phyloP scores from a whole-genome alignment of 1,140 invertebrate genomes.

The Papilio helenus region DNA sequence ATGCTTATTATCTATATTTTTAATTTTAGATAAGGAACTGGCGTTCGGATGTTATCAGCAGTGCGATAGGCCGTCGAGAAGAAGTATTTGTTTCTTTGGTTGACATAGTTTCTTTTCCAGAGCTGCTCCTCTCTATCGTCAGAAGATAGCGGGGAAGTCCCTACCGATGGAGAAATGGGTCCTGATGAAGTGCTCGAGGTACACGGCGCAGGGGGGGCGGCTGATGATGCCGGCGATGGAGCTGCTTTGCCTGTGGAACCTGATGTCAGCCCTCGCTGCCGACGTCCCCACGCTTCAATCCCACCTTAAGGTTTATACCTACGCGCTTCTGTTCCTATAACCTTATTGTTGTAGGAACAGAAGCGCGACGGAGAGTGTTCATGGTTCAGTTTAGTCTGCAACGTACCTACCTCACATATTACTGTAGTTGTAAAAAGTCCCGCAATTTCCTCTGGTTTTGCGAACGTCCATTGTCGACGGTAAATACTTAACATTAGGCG shows the following conservation, averaged over 20 bases:
- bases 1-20: not conserved
- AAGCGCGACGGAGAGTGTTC: too few species aligned
- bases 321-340: too few species aligned
- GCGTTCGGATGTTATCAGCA: too few species aligned
- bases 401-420: too few species aligned
- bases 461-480: too few species aligned
- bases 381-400: too few species aligned
- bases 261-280: constrained; percentile 92
- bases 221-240: constrained; percentile 93
- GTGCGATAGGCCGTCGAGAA: not conserved
- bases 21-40: not conserved
- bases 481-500: too few species aligned
- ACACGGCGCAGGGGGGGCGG: constrained; percentile 88
- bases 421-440: too few species aligned
- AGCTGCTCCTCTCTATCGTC: constrained; percentile 91
- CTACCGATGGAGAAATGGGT: constrained; percentile 98
- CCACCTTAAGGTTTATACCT: constrained; percentile 84
- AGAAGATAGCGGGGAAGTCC: constrained; percentile 97
- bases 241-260: constrained; percentile 97
- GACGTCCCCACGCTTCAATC: constrained; percentile 86
- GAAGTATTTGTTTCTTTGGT: not conserved
- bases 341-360: too few species aligned
- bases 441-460: too few species aligned
- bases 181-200: constrained; percentile 92
- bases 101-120: constrained; percentile 77